A percentile compares a stretch with the other conserved stretches of the same genome.
Evolutionary conservation across 2,113 vertebrate species (phyloP).

Genomic region (Heterocephalus glaber): DNA sequence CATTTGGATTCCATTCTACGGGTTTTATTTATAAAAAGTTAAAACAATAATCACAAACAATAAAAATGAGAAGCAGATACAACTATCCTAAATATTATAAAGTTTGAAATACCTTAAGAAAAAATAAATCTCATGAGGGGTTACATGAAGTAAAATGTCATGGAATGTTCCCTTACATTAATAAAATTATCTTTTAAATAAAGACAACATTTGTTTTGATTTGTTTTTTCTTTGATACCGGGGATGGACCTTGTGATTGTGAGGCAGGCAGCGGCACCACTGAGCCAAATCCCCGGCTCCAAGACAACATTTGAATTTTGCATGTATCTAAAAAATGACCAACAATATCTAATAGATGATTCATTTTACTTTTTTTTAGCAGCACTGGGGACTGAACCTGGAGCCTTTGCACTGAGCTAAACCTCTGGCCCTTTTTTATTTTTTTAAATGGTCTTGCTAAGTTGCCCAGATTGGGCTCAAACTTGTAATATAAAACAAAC

Average conservation of each 20-base stretch:
- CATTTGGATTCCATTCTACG: not conserved
- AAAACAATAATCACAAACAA: constrained; percentile 1
- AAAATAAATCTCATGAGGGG: not conserved
- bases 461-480: not conserved
- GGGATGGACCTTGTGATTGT: too few relatives aligned
- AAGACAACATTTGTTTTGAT: not conserved
- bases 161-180: not conserved
- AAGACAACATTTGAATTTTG: not conserved
- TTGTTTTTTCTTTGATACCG: too few relatives aligned
- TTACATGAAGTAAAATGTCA: not conserved
- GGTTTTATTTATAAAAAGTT: not conserved
- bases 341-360: not conserved
- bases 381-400: not conserved
- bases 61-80: not conserved
- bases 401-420: not conserved
- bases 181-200: constrained; percentile 45
- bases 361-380: not conserved
- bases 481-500: not conserved
- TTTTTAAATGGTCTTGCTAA: not conserved
- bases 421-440: not conserved
- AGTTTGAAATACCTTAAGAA: not conserved
- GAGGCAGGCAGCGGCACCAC: too few relatives aligned
- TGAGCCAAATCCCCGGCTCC: too few relatives aligned
- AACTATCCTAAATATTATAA: not conserved
- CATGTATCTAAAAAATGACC: constrained; percentile 40